Evolutionary conservation across 2,797 vertebrate genomes (phyloP).

Genomic region (Amblyraja radiata): DNA sequence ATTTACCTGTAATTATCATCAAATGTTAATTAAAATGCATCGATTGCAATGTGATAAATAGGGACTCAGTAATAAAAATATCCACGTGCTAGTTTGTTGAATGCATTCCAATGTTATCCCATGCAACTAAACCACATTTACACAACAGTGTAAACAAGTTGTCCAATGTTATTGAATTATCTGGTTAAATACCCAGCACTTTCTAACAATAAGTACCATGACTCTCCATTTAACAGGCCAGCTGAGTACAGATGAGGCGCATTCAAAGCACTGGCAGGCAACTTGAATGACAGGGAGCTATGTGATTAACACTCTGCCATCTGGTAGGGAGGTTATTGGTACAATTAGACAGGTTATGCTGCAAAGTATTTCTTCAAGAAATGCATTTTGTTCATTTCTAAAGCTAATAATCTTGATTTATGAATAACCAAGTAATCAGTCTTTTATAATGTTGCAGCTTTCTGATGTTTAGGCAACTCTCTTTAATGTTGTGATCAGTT

Average conservation of each 20-base stretch:
- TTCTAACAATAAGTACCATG: constrained; percentile 12
- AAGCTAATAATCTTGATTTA: background rate
- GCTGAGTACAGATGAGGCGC: constrained; percentile 15
- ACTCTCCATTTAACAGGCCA: background rate
- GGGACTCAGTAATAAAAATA: background rate
- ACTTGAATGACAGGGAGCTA: background rate
- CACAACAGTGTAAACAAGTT: background rate
- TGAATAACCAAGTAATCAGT: background rate
- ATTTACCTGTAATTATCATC: background rate
- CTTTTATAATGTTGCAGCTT: background rate
- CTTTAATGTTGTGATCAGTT: background rate
- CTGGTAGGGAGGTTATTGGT: background rate
- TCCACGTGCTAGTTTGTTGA: background rate
- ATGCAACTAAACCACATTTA: background rate
- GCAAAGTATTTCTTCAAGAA: background rate
- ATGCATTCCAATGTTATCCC: background rate
- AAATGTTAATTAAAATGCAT: background rate
- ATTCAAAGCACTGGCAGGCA: background rate
- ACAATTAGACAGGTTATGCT: background rate
- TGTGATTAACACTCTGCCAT: constrained; percentile 5
- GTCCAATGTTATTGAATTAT: constrained; percentile 19
- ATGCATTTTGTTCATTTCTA: background rate
- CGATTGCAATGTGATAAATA: background rate
- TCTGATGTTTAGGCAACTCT: background rate
- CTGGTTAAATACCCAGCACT: background rate